Conservation (phyloP, 2,888 invertebrate genomes). For the Amblyjoppa proteus region DNA sequence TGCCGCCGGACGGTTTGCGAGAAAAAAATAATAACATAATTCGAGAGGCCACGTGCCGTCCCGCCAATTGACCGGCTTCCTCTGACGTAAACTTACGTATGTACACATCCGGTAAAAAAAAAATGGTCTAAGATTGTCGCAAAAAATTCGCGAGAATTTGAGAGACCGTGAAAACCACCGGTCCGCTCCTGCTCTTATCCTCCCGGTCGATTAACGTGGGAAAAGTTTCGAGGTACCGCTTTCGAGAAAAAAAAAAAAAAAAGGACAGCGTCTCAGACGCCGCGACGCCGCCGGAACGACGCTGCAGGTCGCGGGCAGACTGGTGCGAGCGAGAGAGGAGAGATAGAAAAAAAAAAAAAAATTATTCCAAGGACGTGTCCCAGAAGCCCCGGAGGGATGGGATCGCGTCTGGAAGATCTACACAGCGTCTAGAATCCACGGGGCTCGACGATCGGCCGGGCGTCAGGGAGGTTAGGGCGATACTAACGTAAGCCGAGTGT, state of each 20-base stretch:
- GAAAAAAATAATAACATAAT: neutral
- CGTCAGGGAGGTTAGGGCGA: conserved; percentile 75
- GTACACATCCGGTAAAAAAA: neutral
- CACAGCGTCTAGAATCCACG: conserved; percentile 40
- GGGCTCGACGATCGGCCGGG: conserved; percentile 26
- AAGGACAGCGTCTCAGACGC: neutral
- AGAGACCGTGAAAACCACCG: neutral
- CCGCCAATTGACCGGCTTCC: neutral
- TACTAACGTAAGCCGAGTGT: conserved; percentile 77
- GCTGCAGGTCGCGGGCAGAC: neutral
- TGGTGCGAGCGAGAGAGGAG: conserved; percentile 1
- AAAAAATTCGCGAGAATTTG: neutral
- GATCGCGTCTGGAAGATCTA: conserved; percentile 20
- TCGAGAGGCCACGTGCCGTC: neutral
- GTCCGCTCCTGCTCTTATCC: neutral
- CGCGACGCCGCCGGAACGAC: conserved; percentile 23
- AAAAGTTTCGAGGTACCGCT: conserved; percentile 30
- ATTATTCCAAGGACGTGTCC: neutral
- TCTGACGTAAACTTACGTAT: neutral
- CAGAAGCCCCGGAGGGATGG: conserved; percentile 21
- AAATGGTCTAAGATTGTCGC: neutral
- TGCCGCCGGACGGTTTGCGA: neutral
- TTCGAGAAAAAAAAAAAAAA: neutral
- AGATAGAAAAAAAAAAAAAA: conserved; percentile 1
- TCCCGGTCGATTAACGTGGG: conserved; percentile 39